Evolutionary conservation across 2,113 vertebrate genomes (phyloP), one percentile per base, ranked within the genome.

Genomic region (Carassius gibelio): DNA sequence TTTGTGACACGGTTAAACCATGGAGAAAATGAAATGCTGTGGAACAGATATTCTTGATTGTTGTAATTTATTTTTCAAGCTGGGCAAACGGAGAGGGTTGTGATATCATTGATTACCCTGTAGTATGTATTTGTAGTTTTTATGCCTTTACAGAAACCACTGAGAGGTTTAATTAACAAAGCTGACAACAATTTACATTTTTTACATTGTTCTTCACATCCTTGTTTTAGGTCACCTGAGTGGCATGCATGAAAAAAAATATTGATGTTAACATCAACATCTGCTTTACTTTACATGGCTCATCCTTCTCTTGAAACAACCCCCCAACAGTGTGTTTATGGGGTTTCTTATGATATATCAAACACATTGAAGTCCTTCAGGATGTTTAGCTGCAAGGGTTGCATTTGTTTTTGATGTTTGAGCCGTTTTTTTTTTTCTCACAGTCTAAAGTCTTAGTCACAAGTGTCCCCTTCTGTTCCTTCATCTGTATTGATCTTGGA

Each of bases 151-250:
- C 26, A 50, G 8, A 48, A 34, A 59, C 19, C 8, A 6, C n/a
- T 38, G 38, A 75, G 74, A 52, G 15, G 45, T 52, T 23, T 75
- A 50, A 75, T 30, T 75, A 14, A 14, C 23, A 52, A 17, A 30
- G 23, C 61, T 45, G 14, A 66, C 14, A 66, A 45, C 14, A 7
- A 30, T 48, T 30, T 48, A 7, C 17, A 26, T 48, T 48, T 80
- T 64, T 26, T 13, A 21, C 59, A 81, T 50, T 66, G 38, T 81
- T 81, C n/a, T 42, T 42, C 8, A 42, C 7, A 42, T 42, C 45
- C 26, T 42, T 42, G 42, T 88, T 79, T 83, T 68, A 75, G 50
- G n/a, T 42, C 15, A 66, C 26, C 68, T 86, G 84, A 57, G 81
- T 86, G 81, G 59, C 75, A 1, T 79, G 21, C 57, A 62, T 84